Conservation (phyloP, 1,140 invertebrate species). For the Trachymyrmex cornetzi region DNA sequence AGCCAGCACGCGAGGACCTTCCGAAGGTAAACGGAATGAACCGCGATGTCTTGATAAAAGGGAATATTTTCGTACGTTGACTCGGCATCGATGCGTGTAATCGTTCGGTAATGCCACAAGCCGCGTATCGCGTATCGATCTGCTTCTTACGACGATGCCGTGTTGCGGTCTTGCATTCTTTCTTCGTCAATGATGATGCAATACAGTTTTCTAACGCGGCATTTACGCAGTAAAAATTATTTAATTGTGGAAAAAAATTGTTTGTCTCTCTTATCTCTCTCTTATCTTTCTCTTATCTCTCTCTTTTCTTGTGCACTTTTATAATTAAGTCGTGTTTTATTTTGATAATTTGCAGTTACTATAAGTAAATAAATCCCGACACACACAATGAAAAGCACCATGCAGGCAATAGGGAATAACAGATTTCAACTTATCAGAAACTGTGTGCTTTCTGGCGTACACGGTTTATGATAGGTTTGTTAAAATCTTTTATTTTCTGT, state of each 20-base stretch:
- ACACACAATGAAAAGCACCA: no score
- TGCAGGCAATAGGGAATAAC: no score
- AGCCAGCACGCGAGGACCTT: conserved; percentile 28
- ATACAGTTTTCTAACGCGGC: conserved; percentile 35
- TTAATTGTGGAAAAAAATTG: background rate
- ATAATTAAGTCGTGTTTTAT: background rate
- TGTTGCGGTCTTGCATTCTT: conserved; percentile 59
- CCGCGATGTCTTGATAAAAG: conserved; percentile 54
- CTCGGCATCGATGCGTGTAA: conserved; percentile 62
- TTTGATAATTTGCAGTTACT: background rate
- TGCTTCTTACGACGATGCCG: conserved; percentile 54
- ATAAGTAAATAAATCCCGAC: background rate
- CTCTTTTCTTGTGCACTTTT: background rate
- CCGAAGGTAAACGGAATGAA: conserved; percentile 39
- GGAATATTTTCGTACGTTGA: conserved; percentile 62
- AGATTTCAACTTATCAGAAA: no score
- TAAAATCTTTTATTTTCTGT: no score
- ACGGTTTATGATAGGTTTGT: no score
- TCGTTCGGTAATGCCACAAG: conserved; percentile 61
- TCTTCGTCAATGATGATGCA: conserved; percentile 50
- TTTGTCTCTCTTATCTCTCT: background rate
- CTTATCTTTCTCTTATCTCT: no score
- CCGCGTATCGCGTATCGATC: conserved; percentile 51
- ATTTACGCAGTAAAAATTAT: conserved; percentile 13
- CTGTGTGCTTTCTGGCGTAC: no score